Evolutionary conservation across 2,888 invertebrate genomes (phyloP).

Genomic region (Sminthurinus aureus): DNA sequence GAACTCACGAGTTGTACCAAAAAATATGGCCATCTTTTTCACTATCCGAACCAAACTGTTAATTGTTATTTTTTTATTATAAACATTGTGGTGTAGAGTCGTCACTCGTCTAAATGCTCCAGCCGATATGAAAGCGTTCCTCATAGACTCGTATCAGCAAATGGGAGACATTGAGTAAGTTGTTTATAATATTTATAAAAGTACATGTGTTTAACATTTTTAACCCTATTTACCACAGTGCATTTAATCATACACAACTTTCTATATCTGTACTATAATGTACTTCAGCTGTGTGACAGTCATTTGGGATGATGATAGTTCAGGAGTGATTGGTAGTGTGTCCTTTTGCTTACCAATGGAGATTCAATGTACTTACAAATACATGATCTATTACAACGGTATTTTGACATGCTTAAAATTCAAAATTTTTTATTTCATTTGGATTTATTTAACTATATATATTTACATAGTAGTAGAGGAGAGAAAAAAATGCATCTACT

Average conservation of each 20-base stretch:
- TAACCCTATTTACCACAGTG: too few relatives aligned
- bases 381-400: constrained; percentile 44
- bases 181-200: not conserved
- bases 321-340: constrained; percentile 44
- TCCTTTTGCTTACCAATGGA: constrained; percentile 40
- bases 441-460: not conserved
- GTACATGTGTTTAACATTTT: not conserved
- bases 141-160: constrained; percentile 49
- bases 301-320: constrained; percentile 50
- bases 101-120: constrained; percentile 14
- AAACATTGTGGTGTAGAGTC: not conserved
- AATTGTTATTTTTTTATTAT: not conserved
- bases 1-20: too few relatives aligned
- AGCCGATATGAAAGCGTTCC: constrained; percentile 50
- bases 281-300: constrained; percentile 49
- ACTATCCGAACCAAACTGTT: not conserved
- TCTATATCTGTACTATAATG: not conserved
- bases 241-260: not conserved
- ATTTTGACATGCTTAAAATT: not conserved
- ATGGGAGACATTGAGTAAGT: constrained; percentile 52
- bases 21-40: too few relatives aligned
- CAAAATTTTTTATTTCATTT: not conserved
- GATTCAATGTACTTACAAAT: constrained; percentile 37
- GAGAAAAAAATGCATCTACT: not conserved
- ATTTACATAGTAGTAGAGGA: not conserved